Evolutionary conservation across 2,113 vertebrate species (phyloP).

Genomic region (Eira barbara): DNA sequence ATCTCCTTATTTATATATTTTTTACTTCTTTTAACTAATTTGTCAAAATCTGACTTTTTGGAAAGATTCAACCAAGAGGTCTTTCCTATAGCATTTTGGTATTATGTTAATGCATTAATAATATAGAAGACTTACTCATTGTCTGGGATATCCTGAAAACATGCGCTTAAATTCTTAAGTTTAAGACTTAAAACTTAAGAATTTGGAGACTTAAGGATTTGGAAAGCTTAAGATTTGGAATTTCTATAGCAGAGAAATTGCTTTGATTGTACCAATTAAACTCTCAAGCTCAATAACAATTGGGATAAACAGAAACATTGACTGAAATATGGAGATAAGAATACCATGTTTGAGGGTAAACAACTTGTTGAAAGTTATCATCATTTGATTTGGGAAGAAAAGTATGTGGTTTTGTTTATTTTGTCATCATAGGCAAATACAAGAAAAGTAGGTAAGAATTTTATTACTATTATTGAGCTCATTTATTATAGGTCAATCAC

Average conservation of each 20-base stretch:
- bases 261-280: not conserved
- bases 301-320: not conserved
- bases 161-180: not conserved
- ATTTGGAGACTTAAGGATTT: not conserved
- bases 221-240: not conserved
- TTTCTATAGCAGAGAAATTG: not conserved
- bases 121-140: not conserved
- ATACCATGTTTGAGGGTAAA: not conserved
- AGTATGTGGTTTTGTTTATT: not conserved
- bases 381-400: not conserved
- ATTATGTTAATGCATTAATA: not conserved
- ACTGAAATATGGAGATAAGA: not conserved
- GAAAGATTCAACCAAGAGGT: not conserved
- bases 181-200: not conserved
- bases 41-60: not conserved
- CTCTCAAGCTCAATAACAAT: slow-evolving; percentile 1
- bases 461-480: not conserved
- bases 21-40: not conserved
- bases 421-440: slow-evolving; percentile 16
- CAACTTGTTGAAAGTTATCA: slow-evolving; percentile 34
- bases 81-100: not conserved
- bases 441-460: slow-evolving; percentile 33
- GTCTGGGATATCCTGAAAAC: not conserved
- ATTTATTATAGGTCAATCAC: not conserved
- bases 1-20: not conserved